Percentiles rank a stretch among this genome's conserved stretches.
Conservation (phyloP, 2,888 invertebrate species). For the Volucella bombylans region DNA sequence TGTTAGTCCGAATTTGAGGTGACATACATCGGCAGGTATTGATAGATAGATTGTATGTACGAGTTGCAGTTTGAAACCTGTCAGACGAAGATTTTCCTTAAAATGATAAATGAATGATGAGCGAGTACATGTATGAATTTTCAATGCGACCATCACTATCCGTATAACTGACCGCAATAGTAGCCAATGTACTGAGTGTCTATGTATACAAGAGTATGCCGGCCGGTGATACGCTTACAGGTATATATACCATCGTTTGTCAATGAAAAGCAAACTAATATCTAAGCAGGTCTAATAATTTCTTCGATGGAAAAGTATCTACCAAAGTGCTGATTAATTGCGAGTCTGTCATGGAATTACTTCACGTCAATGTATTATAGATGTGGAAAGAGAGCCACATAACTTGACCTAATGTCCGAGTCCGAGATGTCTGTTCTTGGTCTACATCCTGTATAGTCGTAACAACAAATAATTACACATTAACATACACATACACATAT, state of each 20-base stretch:
- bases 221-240: not conserved
- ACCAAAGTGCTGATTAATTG: constrained; percentile 70
- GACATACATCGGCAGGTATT: constrained; percentile 20
- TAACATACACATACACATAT: not conserved
- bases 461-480: constrained; percentile 5
- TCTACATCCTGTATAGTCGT: constrained; percentile 55
- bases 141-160: constrained; percentile 4
- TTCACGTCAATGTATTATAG: constrained; percentile 25
- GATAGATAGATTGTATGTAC: not conserved
- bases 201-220: not conserved
- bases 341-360: constrained; percentile 56
- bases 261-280: constrained; percentile 45
- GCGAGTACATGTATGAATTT: not conserved
- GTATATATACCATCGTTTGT: constrained; percentile 31
- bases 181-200: not conserved
- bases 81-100: constrained; percentile 54
- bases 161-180: constrained; percentile 56
- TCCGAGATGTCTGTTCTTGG: constrained; percentile 57
- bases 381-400: constrained; percentile 58
- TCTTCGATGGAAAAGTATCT: constrained; percentile 65
- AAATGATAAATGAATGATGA: constrained; percentile 60
- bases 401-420: constrained; percentile 61
- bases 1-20: constrained; percentile 17
- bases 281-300: constrained; percentile 64
- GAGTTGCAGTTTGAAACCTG: constrained; percentile 46